A percentile compares a stretch with the other conserved stretches of the same genome.
Evolutionary conservation across 2,797 vertebrate species (phyloP).

Genomic region (Myotis findleyi): DNA sequence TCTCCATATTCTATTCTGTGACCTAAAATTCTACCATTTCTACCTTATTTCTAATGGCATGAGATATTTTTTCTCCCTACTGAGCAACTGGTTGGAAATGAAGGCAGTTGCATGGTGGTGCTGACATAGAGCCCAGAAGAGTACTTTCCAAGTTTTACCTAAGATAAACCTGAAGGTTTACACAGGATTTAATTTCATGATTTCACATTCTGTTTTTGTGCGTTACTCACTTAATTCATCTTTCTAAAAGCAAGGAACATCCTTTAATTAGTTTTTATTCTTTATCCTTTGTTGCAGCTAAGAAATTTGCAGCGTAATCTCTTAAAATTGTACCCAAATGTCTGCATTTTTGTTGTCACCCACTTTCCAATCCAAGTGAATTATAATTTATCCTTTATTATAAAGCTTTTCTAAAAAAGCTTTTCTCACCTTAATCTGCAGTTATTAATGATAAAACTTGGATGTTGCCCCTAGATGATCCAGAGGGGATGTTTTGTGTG

Average conservation of each 20-base stretch:
- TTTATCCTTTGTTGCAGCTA: neutral
- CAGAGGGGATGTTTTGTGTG: neutral
- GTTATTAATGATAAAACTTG: slow-evolving; percentile 4
- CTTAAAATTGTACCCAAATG: slow-evolving; percentile 19
- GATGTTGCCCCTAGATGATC: neutral
- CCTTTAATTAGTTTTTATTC: neutral
- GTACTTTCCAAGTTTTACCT: neutral
- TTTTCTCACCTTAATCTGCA: neutral
- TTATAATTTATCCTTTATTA: slow-evolving; percentile 20
- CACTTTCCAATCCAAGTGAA: neutral
- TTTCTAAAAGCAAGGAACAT: neutral
- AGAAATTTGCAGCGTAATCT: neutral
- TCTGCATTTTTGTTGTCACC: neutral
- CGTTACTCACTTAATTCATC: neutral
- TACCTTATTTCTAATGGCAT: neutral
- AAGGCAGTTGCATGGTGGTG: neutral
- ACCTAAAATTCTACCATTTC: neutral
- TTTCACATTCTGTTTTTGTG: neutral
- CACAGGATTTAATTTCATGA: neutral
- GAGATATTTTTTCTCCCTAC: neutral
- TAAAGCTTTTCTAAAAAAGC: neutral
- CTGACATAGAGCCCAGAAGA: neutral
- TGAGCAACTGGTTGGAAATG: neutral
- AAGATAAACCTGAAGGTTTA: neutral
- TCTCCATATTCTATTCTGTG: neutral